Percentiles rank a stretch among this genome's conserved stretches.
phyloP scores from a whole-genome alignment of 2,113 vertebrate species.

The Cyprinodon brontotheroides region DNA sequence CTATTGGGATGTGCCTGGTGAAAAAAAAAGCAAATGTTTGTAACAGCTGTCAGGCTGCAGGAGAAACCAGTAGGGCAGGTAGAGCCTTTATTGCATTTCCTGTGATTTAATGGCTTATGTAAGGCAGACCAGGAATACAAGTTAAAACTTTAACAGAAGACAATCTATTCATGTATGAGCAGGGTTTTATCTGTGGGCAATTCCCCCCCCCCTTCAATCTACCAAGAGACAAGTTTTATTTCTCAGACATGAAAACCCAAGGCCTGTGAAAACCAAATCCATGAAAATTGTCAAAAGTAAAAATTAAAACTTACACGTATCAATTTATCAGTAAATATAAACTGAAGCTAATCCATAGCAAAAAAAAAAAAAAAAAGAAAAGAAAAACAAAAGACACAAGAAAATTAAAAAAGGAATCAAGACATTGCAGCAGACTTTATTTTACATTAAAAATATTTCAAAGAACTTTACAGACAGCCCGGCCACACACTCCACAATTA shows the following conservation, averaged over 20 bases:
- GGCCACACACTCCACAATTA: slow-evolving; percentile 35
- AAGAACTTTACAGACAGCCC: slow-evolving; percentile 31
- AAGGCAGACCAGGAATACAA: background rate
- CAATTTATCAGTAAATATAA: no score
- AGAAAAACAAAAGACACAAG: no score
- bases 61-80: background rate
- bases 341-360: background rate
- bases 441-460: slow-evolving; percentile 68
- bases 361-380: background rate
- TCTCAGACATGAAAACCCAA: no score
- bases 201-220: no score
- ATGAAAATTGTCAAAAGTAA: background rate
- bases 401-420: slow-evolving; percentile 6
- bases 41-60: no score
- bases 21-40: no score
- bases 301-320: background rate
- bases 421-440: slow-evolving; percentile 73
- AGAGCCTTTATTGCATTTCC: background rate
- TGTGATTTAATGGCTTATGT: background rate
- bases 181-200: no score
- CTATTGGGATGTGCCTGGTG: no score
- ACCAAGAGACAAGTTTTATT: no score
- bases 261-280: no score
- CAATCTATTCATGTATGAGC: no score
- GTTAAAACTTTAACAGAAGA: no score